These are phyloP conservation scores for Anguilla obscura DNA, from an alignment of 2,797 vertebrate species.

Conservation along the genomic window DNA sequence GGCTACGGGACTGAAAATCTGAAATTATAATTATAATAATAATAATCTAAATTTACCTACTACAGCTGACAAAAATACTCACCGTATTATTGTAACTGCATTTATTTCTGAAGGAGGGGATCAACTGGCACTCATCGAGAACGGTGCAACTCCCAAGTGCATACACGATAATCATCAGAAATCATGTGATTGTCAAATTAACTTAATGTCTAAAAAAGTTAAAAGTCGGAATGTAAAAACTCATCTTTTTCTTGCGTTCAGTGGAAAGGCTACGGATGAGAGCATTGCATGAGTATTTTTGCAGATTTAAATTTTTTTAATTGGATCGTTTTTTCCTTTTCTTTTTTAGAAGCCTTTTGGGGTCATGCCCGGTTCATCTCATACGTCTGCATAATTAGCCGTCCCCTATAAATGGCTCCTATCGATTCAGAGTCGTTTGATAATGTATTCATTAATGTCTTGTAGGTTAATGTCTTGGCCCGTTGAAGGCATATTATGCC, in stretches of 20 bases:
- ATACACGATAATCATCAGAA: neutral
- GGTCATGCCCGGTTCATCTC: neutral
- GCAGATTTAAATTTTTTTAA: no score
- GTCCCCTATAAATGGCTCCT: neutral
- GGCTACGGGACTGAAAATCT: no score
- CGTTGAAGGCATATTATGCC: neutral
- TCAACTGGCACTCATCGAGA: neutral
- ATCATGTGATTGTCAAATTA: constrained; percentile 10
- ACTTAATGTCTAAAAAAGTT: neutral
- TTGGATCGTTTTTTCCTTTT: neutral
- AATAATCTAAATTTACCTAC: neutral
- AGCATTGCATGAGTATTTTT: neutral
- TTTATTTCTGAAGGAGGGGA: neutral
- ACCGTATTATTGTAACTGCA: neutral
- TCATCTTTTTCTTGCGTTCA: neutral
- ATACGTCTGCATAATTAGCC: neutral
- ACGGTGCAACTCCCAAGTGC: neutral
- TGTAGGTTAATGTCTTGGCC: neutral
- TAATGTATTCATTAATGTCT: neutral
- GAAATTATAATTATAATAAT: no score
- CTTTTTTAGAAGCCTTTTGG: neutral
- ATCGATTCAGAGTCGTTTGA: neutral
- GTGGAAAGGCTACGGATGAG: neutral
- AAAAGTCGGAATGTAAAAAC: neutral
- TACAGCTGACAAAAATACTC: neutral